Evolutionary conservation across 2,797 vertebrate species (phyloP).

Genomic region (Rallus crepitans): DNA sequence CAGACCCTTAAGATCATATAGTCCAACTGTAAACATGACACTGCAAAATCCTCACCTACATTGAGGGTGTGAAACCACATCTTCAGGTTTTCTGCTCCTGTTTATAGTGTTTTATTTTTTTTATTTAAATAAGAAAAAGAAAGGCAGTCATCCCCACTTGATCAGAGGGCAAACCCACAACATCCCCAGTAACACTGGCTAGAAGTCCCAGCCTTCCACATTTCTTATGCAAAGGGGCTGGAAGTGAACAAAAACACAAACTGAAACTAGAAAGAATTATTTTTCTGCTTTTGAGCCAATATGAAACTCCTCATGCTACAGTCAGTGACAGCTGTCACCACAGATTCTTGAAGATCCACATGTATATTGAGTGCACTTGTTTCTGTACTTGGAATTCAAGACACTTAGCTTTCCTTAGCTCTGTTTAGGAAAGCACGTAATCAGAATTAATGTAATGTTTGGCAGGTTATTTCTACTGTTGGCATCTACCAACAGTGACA

Average conservation of each 20-base stretch:
- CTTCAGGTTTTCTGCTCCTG: not conserved
- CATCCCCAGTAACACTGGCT: not conserved
- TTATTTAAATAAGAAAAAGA: not conserved
- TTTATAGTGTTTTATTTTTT: rapidly evolving
- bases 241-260: not conserved
- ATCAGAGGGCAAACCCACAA: not conserved
- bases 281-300: not conserved
- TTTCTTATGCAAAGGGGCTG: not conserved
- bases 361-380: not conserved
- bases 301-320: not conserved
- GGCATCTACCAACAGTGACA: not conserved
- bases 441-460: not conserved
- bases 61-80: not conserved
- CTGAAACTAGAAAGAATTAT: not conserved
- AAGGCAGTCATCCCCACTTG: not conserved
- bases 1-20: not conserved
- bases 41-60: not conserved
- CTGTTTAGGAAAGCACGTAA: not conserved
- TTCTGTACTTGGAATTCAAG: not conserved
- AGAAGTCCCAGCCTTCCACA: not conserved
- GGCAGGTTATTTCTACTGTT: not conserved
- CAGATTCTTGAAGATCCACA: not conserved
- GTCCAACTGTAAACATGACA: not conserved
- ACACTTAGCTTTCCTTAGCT: not conserved
- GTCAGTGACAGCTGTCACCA: not conserved